Conservation (phyloP, 2,888 invertebrate genomes). For the Pyrrhosoma nymphula region DNA sequence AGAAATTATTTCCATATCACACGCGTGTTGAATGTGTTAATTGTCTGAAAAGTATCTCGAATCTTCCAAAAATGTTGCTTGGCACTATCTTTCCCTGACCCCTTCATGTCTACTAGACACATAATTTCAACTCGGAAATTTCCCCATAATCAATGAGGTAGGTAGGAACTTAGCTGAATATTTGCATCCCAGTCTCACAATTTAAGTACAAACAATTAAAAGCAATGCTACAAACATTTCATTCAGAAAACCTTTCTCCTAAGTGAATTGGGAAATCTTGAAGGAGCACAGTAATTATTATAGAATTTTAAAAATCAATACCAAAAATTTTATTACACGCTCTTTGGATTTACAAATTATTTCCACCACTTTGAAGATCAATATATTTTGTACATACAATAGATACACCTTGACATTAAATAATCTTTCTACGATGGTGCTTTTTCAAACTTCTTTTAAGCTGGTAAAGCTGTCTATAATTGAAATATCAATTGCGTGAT, state of each 20-base stretch:
- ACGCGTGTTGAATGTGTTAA: too few relatives aligned
- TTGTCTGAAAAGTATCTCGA: too few relatives aligned
- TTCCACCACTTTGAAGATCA: slow-evolving; percentile 57
- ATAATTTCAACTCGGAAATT: too few relatives aligned
- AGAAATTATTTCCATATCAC: too few relatives aligned
- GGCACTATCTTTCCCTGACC: too few relatives aligned
- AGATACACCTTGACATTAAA: slow-evolving; percentile 58
- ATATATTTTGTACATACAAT: slow-evolving; percentile 62
- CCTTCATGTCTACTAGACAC: too few relatives aligned
- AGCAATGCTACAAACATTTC: background rate
- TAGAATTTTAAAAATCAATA: slow-evolving; percentile 61
- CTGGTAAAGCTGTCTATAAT: slow-evolving; percentile 57
- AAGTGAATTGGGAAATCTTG: background rate
- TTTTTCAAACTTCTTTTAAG: slow-evolving; percentile 56
- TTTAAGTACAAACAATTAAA: too few relatives aligned
- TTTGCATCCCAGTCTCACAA: too few relatives aligned
- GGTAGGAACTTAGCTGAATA: too few relatives aligned
- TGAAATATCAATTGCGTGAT: slow-evolving; percentile 29
- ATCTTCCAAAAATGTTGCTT: too few relatives aligned
- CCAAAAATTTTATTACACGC: slow-evolving; percentile 63
- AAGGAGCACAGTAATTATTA: slow-evolving; percentile 18
- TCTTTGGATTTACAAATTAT: slow-evolving; percentile 55
- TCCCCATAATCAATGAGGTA: too few relatives aligned
- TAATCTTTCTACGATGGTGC: slow-evolving; percentile 55
- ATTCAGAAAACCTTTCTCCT: background rate